Base-by-base conservation (phyloP, 2,113 vertebrate species). In the Limanda limanda region DNA sequence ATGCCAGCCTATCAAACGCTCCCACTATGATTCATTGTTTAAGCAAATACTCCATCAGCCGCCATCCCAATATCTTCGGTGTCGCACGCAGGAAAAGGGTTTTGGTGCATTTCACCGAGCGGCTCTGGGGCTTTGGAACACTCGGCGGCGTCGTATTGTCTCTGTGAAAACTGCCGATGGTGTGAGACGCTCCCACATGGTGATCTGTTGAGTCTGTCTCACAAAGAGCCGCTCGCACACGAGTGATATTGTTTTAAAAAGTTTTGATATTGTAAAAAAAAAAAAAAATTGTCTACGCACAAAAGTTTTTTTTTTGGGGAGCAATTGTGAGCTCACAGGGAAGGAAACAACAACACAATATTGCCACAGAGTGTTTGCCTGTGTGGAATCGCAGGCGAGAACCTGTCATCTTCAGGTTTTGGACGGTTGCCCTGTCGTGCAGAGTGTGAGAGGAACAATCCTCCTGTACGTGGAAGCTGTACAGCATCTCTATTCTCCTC, bases 1-100 rank as follows among this genome's bases (percentile, higher is more conserved):
- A 82, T 84, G 82, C 81, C 77, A 90, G 90, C 92, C 90, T 89
- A 92, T 94, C 85, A 90, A 84, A 86, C 40, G 56, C 81, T 87
- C 83, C 77, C 71, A 76, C 84, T 79, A 56, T 72, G 80, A 88
- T 89, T 89, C 85, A 90, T 92, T 88, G 91, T 93, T 92, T 88
- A 89, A 91, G 83, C 78, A 88, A 89, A 90, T 84, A 86, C 71
- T 84, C 86, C 75, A 75, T 81, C 87, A 81, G 76, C 70, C 73
- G 45, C 86, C 88, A 67, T 88, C 84, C 71, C 82, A 70, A 78
- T 83, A 76, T 87, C 86, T 86, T 86, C 89, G 73, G 76, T 64
- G 65, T 89, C 82, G 76, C 72, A 77, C 62, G 57, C 72, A 72
- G 81, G 76, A 65, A 81, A 84, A 70, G 83, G 52, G n/a, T 82